Conservation (phyloP, 2,113 vertebrate genomes). For the Daphoenositta chrysoptera region DNA sequence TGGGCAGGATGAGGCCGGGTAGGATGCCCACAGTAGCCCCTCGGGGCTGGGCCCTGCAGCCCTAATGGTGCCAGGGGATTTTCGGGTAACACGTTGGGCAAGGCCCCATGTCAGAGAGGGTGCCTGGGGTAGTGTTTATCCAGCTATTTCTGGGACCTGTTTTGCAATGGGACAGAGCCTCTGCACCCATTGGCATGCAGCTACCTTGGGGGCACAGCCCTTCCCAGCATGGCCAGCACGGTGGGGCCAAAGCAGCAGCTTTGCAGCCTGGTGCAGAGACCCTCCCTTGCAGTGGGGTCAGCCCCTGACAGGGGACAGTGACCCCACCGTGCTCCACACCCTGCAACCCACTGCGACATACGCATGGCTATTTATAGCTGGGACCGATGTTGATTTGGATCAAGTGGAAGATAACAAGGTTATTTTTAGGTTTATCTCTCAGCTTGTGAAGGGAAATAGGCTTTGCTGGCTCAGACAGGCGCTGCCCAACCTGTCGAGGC, state of each 20-base stretch:
- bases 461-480: neutral
- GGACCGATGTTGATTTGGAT: neutral
- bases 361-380: neutral
- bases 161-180: neutral
- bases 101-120: neutral
- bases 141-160: neutral
- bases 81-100: neutral
- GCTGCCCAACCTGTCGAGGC: neutral
- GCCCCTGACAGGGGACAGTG: neutral
- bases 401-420: neutral
- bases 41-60: neutral
- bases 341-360: neutral
- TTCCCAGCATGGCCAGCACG: rapidly evolving
- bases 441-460: neutral
- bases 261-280: neutral
- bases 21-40: neutral
- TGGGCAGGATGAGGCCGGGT: rapidly evolving
- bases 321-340: neutral
- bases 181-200: neutral
- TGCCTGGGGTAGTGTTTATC: neutral
- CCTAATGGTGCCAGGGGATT: rapidly evolving
- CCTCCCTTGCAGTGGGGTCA: neutral
- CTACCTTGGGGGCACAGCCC: neutral
- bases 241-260: neutral
- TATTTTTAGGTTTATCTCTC: constrained; percentile 45